Conservation (phyloP, 2,113 vertebrate species). For the Hyla sarda region DNA sequence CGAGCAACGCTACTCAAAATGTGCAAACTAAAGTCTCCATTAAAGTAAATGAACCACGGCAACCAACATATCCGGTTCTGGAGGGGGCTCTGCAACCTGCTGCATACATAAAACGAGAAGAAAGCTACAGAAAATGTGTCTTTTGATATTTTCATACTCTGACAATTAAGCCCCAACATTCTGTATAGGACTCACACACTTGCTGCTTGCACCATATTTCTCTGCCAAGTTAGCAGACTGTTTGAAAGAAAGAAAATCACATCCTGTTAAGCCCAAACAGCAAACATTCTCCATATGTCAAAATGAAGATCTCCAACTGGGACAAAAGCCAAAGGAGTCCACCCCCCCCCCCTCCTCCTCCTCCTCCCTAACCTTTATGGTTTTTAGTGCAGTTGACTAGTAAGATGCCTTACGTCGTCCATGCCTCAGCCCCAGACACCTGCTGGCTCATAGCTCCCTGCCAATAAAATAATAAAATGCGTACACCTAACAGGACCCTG, state of each 20-base stretch:
- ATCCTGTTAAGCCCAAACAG: constrained; percentile 59
- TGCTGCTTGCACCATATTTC: constrained; percentile 22
- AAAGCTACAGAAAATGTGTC: constrained; percentile 32
- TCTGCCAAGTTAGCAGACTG: constrained; percentile 58
- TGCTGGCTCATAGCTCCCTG: constrained; percentile 71
- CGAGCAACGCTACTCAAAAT: no score
- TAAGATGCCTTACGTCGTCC: constrained; percentile 53
- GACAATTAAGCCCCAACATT: constrained; percentile 45
- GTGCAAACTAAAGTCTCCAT: not conserved
- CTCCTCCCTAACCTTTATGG: constrained; percentile 24
- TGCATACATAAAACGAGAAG: not conserved
- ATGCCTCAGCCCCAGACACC: constrained; percentile 71
- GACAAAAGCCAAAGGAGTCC: constrained; percentile 64
- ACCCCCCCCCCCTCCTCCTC: not conserved
- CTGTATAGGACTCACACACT: constrained; percentile 36
- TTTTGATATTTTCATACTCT: constrained; percentile 49
- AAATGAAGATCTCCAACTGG: constrained; percentile 64
- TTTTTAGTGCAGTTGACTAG: constrained; percentile 19
- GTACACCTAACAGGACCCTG: constrained; percentile 57
- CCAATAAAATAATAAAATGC: constrained; percentile 66
- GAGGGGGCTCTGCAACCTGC: not conserved
- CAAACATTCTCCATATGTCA: constrained; percentile 66
- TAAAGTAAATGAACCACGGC: not conserved
- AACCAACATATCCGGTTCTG: not conserved
- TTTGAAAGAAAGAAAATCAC: constrained; percentile 59